Percentiles rank a stretch among this genome's conserved stretches.
phyloP scores from a whole-genome alignment of 2,797 vertebrate species.

The Scolopax bukidnonensis region DNA sequence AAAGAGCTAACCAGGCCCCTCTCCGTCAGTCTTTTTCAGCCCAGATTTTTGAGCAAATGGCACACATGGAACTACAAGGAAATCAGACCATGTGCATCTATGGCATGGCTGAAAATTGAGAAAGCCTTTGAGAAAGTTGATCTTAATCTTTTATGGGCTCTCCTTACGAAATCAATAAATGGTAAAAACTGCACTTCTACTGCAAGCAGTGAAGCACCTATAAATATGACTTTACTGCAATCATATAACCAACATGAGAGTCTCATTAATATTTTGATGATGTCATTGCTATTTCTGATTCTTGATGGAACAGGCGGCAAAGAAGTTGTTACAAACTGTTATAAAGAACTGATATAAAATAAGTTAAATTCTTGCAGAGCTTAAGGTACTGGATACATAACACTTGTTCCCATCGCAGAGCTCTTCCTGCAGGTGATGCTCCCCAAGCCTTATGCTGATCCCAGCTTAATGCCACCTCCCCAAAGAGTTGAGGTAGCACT shows the following conservation, averaged over 20 bases:
- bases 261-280: background rate
- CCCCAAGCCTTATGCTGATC: background rate
- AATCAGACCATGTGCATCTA: background rate
- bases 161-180: conserved; percentile 30
- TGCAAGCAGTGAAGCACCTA: background rate
- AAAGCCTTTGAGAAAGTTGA: background rate
- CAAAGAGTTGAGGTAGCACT: background rate
- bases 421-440: background rate
- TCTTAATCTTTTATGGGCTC: conserved; percentile 13
- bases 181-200: background rate
- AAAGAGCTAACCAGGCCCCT: background rate
- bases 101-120: background rate
- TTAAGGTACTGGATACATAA: background rate
- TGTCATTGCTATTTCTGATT: background rate
- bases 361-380: background rate
- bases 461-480: background rate
- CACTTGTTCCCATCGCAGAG: background rate
- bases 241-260: background rate
- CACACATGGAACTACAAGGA: background rate
- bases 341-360: background rate
- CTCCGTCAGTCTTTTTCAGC: background rate
- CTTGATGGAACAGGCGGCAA: background rate
- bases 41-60: background rate
- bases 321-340: background rate
- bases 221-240: background rate